Evolutionary conservation across 2,888 invertebrate genomes (phyloP), one percentile per base, ranked within the genome.

Genomic region (Standfussiana lucernea): DNA sequence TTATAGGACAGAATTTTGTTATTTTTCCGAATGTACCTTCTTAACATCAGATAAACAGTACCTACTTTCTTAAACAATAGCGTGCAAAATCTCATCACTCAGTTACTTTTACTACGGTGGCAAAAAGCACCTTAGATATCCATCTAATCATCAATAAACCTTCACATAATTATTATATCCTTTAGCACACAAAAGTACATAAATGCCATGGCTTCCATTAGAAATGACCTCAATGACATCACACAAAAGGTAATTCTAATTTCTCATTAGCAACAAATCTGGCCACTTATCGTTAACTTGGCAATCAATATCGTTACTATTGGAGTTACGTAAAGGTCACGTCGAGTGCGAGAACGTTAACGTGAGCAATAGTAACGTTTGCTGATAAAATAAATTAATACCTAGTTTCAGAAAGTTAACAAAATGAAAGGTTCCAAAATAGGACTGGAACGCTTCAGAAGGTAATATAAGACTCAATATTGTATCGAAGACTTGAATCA

Each of bases 311-410:
- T 74, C n/a, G 65, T 77, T 70, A 78, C 78, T 71, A 73, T 62
- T 73, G n/a, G 56, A 74, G 78, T 88, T 87, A 89, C 83, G 85
- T 89, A 87, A 89, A 90, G 87, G 88, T 89, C 71, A 90, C 85
- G 83, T 88, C 88, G 66, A 68, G 35, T 69, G 11, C 32, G 79
- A 65, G 40, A 40, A 72, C 62, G 71, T 79, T 75, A 78, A 67
- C 69, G 40, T 68, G 74, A 50, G 65, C 45, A 61, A 61, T 75
- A 73, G 72, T 79, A 72, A 50, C 62, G 37, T 71, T 56, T 61
- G 40, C 32, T 61, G 47, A 59, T 24, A 61, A 50, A 42, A 15
- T 64, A 47, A 32, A 59, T 59, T 7, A 40, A 61, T 45, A n/a
- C n/a, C n/a, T n/a, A 32, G 24, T 53, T 79, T 37, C 45, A 73